Evolutionary conservation across 2,888 invertebrate genomes (phyloP).

Genomic region (Boloria euphrosyne): DNA sequence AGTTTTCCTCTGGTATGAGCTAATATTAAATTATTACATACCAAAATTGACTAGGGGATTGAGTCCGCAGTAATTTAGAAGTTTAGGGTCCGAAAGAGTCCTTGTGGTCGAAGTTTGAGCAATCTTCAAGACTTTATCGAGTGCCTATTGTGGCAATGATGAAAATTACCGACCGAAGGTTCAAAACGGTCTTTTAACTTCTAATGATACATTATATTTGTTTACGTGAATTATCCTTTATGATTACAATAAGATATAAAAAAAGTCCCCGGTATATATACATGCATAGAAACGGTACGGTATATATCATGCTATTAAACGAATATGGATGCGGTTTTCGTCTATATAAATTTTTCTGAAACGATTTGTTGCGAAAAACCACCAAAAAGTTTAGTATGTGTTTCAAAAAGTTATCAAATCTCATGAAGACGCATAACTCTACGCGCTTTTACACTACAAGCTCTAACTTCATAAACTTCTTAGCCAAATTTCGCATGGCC

Average conservation of each 20-base stretch:
- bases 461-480: no score
- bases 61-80: constrained; percentile 9
- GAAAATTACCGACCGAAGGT: not conserved
- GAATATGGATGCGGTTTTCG: not conserved
- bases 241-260: not conserved
- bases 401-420: no score
- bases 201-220: not conserved
- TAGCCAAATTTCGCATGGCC: no score
- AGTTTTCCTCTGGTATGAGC: not conserved
- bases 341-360: no score
- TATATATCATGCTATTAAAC: not conserved
- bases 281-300: no score
- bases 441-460: no score
- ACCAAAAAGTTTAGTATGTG: no score
- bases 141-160: constrained; percentile 2
- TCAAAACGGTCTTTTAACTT: constrained; percentile 2
- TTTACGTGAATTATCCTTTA: no score
- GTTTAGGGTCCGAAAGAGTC: constrained; percentile 15
- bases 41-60: constrained; percentile 14
- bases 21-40: constrained; percentile 8
- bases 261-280: not conserved
- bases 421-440: no score
- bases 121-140: constrained; percentile 14
- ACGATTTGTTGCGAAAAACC: no score
- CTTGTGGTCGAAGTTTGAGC: constrained; percentile 8